Evolutionary conservation across 1,140 invertebrate species (phyloP).

Genomic region (Achatina immaculata): DNA sequence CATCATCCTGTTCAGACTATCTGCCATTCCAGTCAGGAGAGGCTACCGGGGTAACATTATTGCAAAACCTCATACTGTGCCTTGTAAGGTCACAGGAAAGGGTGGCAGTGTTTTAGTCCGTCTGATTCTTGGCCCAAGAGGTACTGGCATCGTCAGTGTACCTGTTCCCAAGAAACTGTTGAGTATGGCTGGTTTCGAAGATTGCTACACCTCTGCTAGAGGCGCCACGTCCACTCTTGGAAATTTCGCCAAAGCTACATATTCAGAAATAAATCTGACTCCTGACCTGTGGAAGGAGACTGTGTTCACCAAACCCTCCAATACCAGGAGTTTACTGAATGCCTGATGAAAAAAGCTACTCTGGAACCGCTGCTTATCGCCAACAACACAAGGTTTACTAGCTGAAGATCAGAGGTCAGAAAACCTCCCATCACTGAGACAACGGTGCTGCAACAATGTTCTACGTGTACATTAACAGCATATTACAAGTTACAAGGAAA

Average conservation of each 20-base stretch:
- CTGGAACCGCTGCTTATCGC: conserved; percentile 71
- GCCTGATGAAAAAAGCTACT: conserved; percentile 80
- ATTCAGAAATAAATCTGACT: conserved; percentile 83
- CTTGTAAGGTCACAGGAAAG: conserved; percentile 99
- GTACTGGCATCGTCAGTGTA: conserved; percentile 99
- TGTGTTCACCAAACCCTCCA: conserved; percentile 85
- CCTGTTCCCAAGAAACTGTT: conserved; percentile 99
- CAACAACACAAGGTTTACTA: conserved; percentile 72
- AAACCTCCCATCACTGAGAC: neutral
- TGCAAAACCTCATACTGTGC: conserved; percentile 98
- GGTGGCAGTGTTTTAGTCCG: conserved; percentile 98
- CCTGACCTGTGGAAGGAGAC: conserved; percentile 97
- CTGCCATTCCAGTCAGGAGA: conserved; percentile 96
- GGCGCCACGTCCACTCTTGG: conserved; percentile 97
- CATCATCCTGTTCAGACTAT: conserved; percentile 97
- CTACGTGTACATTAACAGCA: neutral
- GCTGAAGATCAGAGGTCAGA: neutral
- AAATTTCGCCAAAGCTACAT: conserved; percentile 83
- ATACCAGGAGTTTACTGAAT: conserved; percentile 94
- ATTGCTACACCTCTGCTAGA: too few relatives aligned
- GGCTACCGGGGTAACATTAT: conserved; percentile 99
- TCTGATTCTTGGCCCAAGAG: conserved; percentile 97
- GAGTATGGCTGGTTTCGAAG: conserved; percentile 99
- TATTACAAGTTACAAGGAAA: neutral
- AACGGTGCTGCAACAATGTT: conserved; percentile 1